A percentile compares a stretch with the other conserved stretches of the same genome.
These are phyloP conservation scores for Tenrec ecaudatus DNA, from an alignment of 2,113 vertebrate species.

Conservation along the genomic window DNA sequence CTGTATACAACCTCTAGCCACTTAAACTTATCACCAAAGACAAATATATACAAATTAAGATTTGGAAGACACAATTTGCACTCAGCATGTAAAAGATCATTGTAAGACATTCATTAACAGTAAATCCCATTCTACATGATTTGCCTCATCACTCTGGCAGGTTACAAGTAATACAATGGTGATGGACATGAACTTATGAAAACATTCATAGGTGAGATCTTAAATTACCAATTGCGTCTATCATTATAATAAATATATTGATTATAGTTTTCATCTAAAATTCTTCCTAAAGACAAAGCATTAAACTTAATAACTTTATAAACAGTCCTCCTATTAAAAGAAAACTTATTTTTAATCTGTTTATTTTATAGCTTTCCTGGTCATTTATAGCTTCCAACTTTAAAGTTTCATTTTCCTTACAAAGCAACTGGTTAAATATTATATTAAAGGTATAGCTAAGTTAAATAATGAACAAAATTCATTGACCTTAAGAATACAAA, in stretches of 20 bases:
- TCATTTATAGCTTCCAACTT: slow-evolving; percentile 36
- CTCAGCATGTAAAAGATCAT: slow-evolving; percentile 86
- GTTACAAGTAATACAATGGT: slow-evolving; percentile 33
- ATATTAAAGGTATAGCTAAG: slow-evolving; percentile 37
- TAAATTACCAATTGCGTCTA: slow-evolving; percentile 64
- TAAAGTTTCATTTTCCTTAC: slow-evolving; percentile 28
- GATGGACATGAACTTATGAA: slow-evolving; percentile 21
- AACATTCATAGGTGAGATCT: slow-evolving; percentile 62
- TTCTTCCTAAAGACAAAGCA: slow-evolving; percentile 33
- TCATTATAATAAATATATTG: slow-evolving; percentile 80
- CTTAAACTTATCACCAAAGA: slow-evolving; percentile 74
- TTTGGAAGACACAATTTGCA: slow-evolving; percentile 75
- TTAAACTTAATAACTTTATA: slow-evolving; percentile 4
- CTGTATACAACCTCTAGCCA: slow-evolving; percentile 63
- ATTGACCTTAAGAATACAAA: neutral
- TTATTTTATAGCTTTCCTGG: neutral
- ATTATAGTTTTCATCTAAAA: slow-evolving; percentile 42
- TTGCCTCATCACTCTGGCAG: slow-evolving; percentile 29
- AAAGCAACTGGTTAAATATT: slow-evolving; percentile 26
- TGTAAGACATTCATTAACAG: slow-evolving; percentile 83
- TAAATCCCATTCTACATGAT: slow-evolving; percentile 38
- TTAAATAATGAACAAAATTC: slow-evolving; percentile 55
- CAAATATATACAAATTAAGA: slow-evolving; percentile 77
- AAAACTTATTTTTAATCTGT: neutral
- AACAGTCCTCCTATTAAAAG: neutral